Conservation (phyloP, 37 sponge, comb jelly and placozoan species). For the Dysidea cf. avara region DNA sequence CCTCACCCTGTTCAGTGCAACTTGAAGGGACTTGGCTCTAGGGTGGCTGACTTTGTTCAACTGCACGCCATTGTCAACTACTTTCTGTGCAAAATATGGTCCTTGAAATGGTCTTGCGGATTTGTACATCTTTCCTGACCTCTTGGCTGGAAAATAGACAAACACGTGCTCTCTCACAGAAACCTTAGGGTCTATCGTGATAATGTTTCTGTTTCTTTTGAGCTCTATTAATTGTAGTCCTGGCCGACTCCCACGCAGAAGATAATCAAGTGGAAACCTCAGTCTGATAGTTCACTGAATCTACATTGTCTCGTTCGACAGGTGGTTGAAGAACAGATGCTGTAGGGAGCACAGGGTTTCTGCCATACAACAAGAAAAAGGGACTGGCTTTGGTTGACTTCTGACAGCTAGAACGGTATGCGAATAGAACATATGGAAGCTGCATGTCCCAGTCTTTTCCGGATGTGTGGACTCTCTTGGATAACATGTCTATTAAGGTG, state of each 20-base stretch:
- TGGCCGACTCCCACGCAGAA: slow-evolving; percentile 20
- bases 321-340: not conserved
- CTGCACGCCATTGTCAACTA: not conserved
- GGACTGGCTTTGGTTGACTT: slow-evolving; percentile 21
- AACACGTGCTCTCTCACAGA: slow-evolving; percentile 12
- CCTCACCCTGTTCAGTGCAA: no score
- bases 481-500: slow-evolving; percentile 2
- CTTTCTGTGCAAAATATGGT: slow-evolving; percentile 1
- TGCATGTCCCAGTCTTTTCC: slow-evolving; percentile 24
- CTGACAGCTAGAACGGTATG: slow-evolving; percentile 19
- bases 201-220: slow-evolving; percentile 13
- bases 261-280: not conserved
- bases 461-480: not conserved
- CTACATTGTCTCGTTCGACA: no score
- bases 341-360: slow-evolving; percentile 7
- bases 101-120: slow-evolving; percentile 33
- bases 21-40: no score
- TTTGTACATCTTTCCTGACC: slow-evolving; percentile 11
- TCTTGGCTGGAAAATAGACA: slow-evolving; percentile 19
- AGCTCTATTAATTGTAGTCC: not conserved
- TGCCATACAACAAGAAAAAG: slow-evolving; percentile 23
- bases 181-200: slow-evolving; percentile 2
- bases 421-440: slow-evolving; percentile 31
- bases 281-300: slow-evolving; percentile 5
- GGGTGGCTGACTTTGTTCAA: no score